These are phyloP conservation scores for Galagoides demidoff DNA, from an alignment of 2,797 vertebrate genomes.

Conservation along the genomic window DNA sequence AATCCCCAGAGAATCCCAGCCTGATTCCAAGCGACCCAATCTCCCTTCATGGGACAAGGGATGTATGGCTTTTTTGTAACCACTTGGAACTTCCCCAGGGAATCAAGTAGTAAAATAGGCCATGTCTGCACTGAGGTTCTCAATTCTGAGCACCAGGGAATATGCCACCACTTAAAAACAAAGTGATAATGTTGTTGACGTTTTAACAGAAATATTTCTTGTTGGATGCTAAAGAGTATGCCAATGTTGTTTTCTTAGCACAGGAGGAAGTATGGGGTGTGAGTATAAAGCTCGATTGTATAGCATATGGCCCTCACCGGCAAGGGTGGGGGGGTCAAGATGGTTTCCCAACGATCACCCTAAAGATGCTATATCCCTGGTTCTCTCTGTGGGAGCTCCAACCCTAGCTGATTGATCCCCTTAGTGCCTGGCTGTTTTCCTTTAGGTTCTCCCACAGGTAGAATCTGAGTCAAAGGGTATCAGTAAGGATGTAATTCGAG, in stretches of 20 bases:
- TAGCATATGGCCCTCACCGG: constrained; percentile 52
- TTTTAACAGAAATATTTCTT: constrained; percentile 80
- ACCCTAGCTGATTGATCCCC: background rate
- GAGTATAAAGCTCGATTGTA: constrained; percentile 37
- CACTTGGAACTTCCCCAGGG: background rate
- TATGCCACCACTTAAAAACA: constrained; percentile 72
- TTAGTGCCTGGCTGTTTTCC: background rate
- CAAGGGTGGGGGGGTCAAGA: background rate
- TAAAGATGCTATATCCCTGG: background rate
- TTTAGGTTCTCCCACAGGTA: constrained; percentile 1
- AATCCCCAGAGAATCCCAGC: background rate
- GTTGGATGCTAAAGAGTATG: constrained; percentile 52
- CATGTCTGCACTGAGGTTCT: constrained; percentile 30
- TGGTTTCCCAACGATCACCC: background rate
- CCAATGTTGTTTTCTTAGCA: constrained; percentile 75
- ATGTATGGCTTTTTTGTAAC: background rate
- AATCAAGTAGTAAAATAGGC: background rate
- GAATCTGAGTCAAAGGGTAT: background rate
- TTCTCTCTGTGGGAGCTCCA: background rate
- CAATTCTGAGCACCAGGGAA: constrained; percentile 65
- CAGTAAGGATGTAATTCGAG: background rate
- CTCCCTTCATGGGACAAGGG: background rate
- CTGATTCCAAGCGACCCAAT: background rate
- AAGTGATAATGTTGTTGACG: constrained; percentile 78
- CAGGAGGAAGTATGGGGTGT: constrained; percentile 59